Evolutionary conservation across 2,888 invertebrate genomes (phyloP).

Genomic region (Scaptodrosophila latifasciaeformis): DNA sequence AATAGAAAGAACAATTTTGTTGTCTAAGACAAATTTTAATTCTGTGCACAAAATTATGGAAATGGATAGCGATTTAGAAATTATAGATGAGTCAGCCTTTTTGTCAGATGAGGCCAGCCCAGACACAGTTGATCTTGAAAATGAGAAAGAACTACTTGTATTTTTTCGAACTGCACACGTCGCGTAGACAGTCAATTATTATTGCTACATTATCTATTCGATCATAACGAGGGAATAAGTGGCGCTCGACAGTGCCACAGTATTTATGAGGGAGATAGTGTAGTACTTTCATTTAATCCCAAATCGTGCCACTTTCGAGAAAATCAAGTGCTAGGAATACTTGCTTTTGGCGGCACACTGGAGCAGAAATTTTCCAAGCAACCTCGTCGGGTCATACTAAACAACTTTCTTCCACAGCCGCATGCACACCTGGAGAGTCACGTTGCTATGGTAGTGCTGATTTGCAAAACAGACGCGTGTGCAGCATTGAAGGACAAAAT

Average conservation of each 20-base stretch:
- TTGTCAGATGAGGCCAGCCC: neutral
- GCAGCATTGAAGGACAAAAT: neutral
- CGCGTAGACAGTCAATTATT: slow-evolving; percentile 41
- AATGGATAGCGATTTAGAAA: no score
- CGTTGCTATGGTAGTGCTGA: slow-evolving; percentile 44
- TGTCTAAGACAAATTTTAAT: no score
- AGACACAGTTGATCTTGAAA: neutral
- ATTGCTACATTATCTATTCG: slow-evolving; percentile 40
- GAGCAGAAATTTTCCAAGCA: neutral
- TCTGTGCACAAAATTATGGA: no score
- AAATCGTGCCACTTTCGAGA: slow-evolving; percentile 7
- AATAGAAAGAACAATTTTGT: no score
- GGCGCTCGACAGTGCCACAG: slow-evolving; percentile 13
- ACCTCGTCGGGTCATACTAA: slow-evolving; percentile 3
- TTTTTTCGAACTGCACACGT: slow-evolving; percentile 31
- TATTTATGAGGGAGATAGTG: slow-evolving; percentile 19
- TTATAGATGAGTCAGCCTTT: no score
- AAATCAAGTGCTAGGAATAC: slow-evolving; percentile 43
- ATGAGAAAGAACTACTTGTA: slow-evolving; percentile 16
- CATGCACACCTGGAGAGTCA: slow-evolving; percentile 12
- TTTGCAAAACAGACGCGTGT: slow-evolving; percentile 29
- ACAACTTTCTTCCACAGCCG: slow-evolving; percentile 14
- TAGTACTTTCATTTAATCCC: slow-evolving; percentile 31
- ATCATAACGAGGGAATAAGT: slow-evolving; percentile 27
- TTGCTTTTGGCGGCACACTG: slow-evolving; percentile 26